A percentile compares a stretch with the other conserved stretches of the same genome.
Conservation (phyloP, 1,140 invertebrate genomes). For the Wiebesia pumilae region DNA sequence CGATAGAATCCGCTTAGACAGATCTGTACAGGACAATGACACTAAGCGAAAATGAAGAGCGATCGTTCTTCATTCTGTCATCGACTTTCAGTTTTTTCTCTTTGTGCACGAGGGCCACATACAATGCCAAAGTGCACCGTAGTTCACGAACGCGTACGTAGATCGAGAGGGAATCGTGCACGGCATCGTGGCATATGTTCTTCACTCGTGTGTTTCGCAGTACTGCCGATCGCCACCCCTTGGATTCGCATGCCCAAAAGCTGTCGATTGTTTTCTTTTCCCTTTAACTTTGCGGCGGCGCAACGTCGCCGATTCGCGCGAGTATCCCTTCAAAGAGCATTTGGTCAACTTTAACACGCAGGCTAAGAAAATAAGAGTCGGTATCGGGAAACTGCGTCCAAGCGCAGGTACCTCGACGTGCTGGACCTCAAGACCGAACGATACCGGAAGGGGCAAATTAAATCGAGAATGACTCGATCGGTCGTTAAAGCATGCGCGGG, state of each 20-base stretch:
- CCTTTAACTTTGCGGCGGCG: not conserved
- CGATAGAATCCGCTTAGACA: constrained; percentile 2
- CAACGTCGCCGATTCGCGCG: not conserved
- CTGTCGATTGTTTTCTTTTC: constrained; percentile 19
- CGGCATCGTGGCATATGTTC: constrained; percentile 33
- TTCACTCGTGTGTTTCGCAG: not conserved
- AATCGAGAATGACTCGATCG: not conserved
- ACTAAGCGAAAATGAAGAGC: constrained; percentile 43
- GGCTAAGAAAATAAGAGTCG: too few species aligned
- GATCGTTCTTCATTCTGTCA: constrained; percentile 41
- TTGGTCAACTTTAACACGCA: too few species aligned
- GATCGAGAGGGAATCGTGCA: not conserved
- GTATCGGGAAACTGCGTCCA: too few species aligned
- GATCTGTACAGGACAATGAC: constrained; percentile 4
- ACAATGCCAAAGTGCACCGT: not conserved
- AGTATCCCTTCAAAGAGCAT: too few species aligned
- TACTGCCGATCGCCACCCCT: not conserved
- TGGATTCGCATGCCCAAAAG: not conserved
- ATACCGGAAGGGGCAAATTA: too few species aligned
- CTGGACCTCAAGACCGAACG: too few species aligned
- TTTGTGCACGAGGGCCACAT: not conserved
- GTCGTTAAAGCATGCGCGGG: constrained; percentile 47
- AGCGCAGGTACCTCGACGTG: too few species aligned
- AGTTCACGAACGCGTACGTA: not conserved
- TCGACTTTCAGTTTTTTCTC: constrained; percentile 42